A percentile compares a stretch with the other conserved stretches of the same genome.
These are phyloP conservation scores for Caracal caracal DNA, from an alignment of 2,113 vertebrate species.

Conservation along the genomic window DNA sequence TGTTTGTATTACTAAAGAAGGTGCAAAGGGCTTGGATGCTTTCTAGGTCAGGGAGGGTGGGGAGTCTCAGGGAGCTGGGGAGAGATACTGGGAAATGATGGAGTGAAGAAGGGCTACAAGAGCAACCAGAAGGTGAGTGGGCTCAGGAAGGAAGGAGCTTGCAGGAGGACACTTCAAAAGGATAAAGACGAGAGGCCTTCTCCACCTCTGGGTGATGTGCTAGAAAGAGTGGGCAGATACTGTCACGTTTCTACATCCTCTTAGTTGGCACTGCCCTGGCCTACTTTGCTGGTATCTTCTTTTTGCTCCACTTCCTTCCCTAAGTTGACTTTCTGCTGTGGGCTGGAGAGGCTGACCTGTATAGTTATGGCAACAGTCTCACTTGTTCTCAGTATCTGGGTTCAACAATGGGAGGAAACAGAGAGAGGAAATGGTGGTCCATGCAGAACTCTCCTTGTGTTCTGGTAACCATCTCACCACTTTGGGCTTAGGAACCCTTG, in stretches of 20 bases:
- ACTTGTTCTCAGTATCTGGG: background rate
- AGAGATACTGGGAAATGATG: background rate
- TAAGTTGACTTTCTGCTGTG: background rate
- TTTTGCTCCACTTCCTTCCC: constrained; percentile 11
- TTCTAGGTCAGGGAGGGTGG: background rate
- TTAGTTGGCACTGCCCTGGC: background rate
- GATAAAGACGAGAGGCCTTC: background rate
- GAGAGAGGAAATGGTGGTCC: background rate
- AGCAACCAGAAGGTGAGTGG: background rate
- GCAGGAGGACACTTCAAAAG: background rate
- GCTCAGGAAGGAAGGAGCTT: background rate
- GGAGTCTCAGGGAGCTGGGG: background rate
- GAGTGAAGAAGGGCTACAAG: background rate
- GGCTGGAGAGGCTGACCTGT: background rate
- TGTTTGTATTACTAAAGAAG: background rate
- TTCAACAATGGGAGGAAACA: background rate
- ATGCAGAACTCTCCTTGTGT: background rate
- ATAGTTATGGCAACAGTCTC: background rate
- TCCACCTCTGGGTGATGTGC: fast-evolving
- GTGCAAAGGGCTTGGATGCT: background rate
- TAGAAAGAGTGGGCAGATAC: background rate
- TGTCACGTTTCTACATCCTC: background rate
- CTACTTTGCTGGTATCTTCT: background rate
- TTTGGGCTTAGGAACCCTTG: background rate
- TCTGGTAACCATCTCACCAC: background rate